Conservation (phyloP, 2,113 vertebrate species). For the Natator depressus region DNA sequence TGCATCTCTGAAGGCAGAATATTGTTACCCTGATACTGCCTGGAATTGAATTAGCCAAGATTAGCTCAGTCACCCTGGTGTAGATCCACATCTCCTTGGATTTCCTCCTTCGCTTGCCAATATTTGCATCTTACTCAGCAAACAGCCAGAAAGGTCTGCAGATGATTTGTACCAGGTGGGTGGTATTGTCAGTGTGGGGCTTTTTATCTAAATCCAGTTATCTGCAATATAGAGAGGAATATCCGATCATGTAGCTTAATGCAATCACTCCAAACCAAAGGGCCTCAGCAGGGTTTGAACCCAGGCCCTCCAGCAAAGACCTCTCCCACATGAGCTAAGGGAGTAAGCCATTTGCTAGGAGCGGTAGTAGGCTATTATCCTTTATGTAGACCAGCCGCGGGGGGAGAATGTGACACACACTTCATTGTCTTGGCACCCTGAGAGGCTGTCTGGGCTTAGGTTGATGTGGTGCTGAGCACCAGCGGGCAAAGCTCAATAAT, state of each 20-base stretch:
- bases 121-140: not conserved
- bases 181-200: rapidly evolving
- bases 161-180: not conserved
- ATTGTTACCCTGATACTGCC: rapidly evolving
- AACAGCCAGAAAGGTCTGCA: not conserved
- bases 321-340: not conserved
- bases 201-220: not conserved
- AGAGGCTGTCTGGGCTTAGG: not conserved
- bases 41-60: not conserved
- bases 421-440: not conserved
- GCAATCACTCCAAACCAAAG: not conserved
- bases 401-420: not conserved
- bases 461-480: not conserved
- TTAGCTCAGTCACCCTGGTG: rapidly evolving
- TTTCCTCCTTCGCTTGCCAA: not conserved
- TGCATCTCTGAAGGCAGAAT: not conserved
- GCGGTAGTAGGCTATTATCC: not conserved
- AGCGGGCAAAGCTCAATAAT: not conserved
- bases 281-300: not conserved
- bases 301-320: not conserved
- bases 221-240: not conserved
- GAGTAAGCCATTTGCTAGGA: not conserved
- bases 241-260: not conserved
- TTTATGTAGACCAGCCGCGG: not conserved
- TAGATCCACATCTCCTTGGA: not conserved